These are phyloP conservation scores for Drosophila subsilvestris DNA, from an alignment of 2,888 invertebrate species.

Conservation along the genomic window DNA sequence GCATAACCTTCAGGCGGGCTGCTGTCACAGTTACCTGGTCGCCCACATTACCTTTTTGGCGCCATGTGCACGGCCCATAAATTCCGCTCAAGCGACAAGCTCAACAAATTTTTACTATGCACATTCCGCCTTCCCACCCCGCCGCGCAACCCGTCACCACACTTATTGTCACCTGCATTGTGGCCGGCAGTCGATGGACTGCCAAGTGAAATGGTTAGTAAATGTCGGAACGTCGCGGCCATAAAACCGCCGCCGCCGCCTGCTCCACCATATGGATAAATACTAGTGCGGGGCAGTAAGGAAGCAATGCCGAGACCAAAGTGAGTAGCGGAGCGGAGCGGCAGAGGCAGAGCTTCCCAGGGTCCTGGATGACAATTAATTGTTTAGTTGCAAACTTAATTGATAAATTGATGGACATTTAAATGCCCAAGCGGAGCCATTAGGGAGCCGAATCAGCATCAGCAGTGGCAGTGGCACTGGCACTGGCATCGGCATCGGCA, in stretches of 20 bases:
- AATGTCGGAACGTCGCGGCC: constrained; percentile 66
- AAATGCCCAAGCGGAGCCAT: constrained; percentile 59
- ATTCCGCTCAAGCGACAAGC: constrained; percentile 51
- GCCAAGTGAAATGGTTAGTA: constrained; percentile 54
- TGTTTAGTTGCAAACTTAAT: constrained; percentile 56
- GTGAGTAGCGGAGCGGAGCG: constrained; percentile 19
- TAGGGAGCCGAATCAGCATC: constrained; percentile 40
- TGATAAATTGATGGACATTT: constrained; percentile 72
- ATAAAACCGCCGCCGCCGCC: constrained; percentile 49
- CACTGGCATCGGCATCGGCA: constrained; percentile 22
- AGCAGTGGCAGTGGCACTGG: constrained; percentile 5
- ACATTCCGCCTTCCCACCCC: constrained; percentile 19
- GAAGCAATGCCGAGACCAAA: constrained; percentile 15
- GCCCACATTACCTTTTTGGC: constrained; percentile 54
- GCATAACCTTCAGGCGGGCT: constrained; percentile 44
- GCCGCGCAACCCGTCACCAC: background rate
- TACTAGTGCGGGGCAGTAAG: constrained; percentile 9
- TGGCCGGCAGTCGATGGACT: constrained; percentile 23
- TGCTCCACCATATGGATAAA: constrained; percentile 7
- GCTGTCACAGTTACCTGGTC: constrained; percentile 70
- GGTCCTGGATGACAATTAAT: constrained; percentile 65
- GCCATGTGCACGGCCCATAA: constrained; percentile 64
- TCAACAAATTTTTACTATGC: constrained; percentile 41
- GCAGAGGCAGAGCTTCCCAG: constrained; percentile 33
- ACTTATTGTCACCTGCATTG: constrained; percentile 48